These are phyloP conservation scores for Acanthisitta chloris DNA, from an alignment of 2,113 vertebrate genomes.

Conservation along the genomic window DNA sequence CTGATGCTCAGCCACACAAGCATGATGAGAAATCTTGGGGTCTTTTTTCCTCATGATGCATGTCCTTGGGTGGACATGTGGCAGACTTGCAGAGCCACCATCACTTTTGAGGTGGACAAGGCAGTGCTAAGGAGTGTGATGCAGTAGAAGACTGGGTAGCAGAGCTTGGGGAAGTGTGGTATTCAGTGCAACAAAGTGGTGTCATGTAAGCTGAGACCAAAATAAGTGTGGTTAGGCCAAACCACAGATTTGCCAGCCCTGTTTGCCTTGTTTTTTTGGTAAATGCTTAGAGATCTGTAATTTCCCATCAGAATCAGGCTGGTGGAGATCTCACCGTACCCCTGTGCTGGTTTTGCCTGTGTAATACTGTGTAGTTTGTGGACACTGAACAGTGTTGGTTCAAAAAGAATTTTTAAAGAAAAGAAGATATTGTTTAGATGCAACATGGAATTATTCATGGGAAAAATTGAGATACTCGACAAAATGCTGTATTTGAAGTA, in stretches of 20 bases:
- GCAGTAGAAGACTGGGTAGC: neutral
- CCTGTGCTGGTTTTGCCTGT: neutral
- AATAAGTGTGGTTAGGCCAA: neutral
- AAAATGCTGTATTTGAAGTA: neutral
- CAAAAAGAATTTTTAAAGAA: neutral
- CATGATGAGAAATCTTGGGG: neutral
- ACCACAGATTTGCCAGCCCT: neutral
- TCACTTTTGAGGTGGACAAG: neutral
- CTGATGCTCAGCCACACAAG: neutral
- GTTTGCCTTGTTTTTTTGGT: neutral
- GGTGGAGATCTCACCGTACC: accelerated
- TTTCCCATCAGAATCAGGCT: neutral
- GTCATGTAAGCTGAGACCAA: neutral
- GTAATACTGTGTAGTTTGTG: neutral
- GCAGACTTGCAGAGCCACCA: neutral
- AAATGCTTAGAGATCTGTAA: neutral
- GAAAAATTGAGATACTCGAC: neutral
- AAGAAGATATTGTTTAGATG: neutral
- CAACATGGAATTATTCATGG: neutral
- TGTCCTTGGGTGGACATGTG: neutral
- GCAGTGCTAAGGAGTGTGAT: neutral
- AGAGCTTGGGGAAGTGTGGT: neutral
- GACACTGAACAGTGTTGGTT: neutral
- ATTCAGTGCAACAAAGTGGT: neutral
- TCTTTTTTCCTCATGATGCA: neutral